Conservation (phyloP, 1,140 invertebrate genomes). For the Bombus superbus region DNA sequence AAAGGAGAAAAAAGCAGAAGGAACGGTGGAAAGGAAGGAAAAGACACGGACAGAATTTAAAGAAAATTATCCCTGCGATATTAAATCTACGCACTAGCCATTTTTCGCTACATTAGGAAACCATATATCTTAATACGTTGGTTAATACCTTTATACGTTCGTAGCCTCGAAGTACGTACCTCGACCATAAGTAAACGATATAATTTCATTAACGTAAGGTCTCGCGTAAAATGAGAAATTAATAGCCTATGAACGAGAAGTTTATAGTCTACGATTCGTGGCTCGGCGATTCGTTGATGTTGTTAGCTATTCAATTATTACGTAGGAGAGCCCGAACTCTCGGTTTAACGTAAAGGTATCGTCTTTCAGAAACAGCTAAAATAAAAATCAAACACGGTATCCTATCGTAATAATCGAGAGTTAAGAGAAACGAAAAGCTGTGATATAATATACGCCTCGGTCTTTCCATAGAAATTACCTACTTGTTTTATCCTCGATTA, state of each 20-base stretch:
- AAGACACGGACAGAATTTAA: not conserved
- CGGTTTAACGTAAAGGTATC: no score
- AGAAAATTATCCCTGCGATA: not conserved
- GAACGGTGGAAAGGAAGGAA: not conserved
- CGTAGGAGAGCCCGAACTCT: not conserved
- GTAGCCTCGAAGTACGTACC: no score
- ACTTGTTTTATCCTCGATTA: not conserved
- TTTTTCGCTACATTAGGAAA: not conserved
- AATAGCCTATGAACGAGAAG: not conserved
- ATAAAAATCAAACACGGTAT: not conserved
- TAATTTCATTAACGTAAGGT: not conserved
- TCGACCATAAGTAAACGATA: not conserved
- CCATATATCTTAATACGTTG: no score
- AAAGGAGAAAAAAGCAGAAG: not conserved
- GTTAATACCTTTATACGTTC: no score
- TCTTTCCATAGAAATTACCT: not conserved
- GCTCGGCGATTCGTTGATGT: not conserved
- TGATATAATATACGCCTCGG: not conserved
- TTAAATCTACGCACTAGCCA: not conserved
- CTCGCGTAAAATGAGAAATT: not conserved
- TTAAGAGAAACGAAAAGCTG: not conserved
- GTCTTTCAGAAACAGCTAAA: not conserved
- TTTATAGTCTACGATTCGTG: not conserved
- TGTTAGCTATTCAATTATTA: not conserved
- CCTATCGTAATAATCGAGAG: not conserved